phyloP scores from a whole-genome alignment of 2,113 vertebrate species.

The Istiophorus platypterus region DNA sequence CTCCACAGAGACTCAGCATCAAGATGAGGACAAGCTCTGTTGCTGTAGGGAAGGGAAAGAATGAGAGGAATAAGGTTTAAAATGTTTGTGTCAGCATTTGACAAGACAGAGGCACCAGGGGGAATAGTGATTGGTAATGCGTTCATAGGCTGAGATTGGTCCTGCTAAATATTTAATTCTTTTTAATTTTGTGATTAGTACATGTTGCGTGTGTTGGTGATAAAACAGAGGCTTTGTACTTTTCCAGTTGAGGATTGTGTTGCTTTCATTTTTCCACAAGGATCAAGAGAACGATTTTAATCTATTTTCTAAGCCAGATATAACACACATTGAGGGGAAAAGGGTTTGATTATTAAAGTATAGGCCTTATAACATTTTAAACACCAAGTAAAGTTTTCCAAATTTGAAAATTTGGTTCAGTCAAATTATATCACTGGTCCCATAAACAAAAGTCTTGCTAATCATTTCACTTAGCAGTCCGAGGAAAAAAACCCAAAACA shows the following conservation, averaged over 20 bases:
- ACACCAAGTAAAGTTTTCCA: not conserved
- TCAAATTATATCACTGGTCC: not conserved
- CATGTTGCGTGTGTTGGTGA: not conserved
- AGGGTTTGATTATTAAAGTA: not conserved
- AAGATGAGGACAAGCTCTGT: not conserved
- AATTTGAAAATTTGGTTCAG: not conserved
- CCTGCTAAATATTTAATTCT: conserved; percentile 5
- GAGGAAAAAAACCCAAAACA: too few species aligned
- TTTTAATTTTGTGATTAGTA: not conserved
- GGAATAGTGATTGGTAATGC: not conserved
- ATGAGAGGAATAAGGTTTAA: not conserved
- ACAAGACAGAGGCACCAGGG: not conserved
- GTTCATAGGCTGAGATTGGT: not conserved
- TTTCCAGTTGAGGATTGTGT: not conserved
- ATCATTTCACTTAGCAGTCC: not conserved
- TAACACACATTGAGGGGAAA: conserved; percentile 10
- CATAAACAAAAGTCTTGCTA: not conserved
- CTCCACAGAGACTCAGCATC: not conserved
- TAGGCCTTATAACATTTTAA: not conserved
- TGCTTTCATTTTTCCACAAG: conserved; percentile 16
- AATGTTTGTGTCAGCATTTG: not conserved
- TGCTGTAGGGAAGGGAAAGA: not conserved
- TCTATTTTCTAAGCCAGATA: conserved; percentile 4
- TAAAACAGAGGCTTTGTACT: not conserved
- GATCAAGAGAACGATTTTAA: conserved; percentile 10